phyloP scores from a whole-genome alignment of 30 jellyfish, hydroid and myxozoan species.

The Turritopsis dohrnii region DNA sequence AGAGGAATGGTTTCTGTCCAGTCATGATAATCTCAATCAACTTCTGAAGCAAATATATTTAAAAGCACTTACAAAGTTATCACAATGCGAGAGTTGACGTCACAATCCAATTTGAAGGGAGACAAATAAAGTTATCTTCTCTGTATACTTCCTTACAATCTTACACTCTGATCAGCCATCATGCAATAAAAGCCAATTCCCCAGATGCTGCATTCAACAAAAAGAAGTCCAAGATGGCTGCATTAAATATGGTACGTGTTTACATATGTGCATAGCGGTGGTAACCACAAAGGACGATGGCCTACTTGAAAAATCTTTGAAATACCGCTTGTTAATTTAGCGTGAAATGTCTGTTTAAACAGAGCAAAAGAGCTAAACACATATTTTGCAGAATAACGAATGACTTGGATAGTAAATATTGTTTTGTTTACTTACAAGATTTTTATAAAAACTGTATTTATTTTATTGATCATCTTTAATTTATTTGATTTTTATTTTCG shows the following conservation, averaged over 20 bases:
- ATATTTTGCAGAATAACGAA: neutral
- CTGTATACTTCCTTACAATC: too few relatives aligned
- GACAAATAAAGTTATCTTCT: too few relatives aligned
- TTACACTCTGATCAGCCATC: neutral
- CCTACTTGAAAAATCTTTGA: neutral
- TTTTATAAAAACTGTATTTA: too few relatives aligned
- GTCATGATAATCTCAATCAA: too few relatives aligned
- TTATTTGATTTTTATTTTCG: too few relatives aligned
- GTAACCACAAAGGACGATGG: neutral
- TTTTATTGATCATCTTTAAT: too few relatives aligned
- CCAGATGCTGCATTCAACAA: neutral
- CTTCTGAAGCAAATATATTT: too few relatives aligned
- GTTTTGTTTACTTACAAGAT: neutral
- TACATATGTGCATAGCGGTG: neutral
- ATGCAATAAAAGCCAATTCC: neutral
- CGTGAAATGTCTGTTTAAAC: neutral
- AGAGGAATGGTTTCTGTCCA: too few relatives aligned
- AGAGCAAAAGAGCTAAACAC: neutral
- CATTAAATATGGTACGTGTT: neutral
- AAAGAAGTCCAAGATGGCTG: neutral
- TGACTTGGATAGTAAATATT: neutral
- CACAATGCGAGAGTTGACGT: too few relatives aligned
- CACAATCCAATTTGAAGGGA: too few relatives aligned
- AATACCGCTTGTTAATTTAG: neutral
- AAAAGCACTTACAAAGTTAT: too few relatives aligned